Evolutionary conservation across 1,140 invertebrate species (phyloP).

Genomic region (Bradysia coprophila): DNA sequence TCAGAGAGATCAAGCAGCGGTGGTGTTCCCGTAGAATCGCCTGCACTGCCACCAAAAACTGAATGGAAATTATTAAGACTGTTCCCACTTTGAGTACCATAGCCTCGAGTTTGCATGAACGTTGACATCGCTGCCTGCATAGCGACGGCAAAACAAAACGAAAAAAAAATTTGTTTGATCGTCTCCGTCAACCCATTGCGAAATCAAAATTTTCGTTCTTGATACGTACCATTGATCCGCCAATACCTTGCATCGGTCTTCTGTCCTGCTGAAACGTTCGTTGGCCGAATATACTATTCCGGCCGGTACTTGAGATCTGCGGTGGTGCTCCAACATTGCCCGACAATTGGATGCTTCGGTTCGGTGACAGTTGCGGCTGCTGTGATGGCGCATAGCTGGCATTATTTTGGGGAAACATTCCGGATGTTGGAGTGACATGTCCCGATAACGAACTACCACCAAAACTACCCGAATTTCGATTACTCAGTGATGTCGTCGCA

Average conservation of each 20-base stretch:
- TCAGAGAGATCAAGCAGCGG: constrained; percentile 73
- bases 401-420: constrained; percentile 34
- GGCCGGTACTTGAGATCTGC: constrained; percentile 28
- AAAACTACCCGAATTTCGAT: constrained; percentile 31
- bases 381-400: constrained; percentile 28
- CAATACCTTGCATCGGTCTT: constrained; percentile 42
- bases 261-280: constrained; percentile 54
- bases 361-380: constrained; percentile 39
- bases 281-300: constrained; percentile 48
- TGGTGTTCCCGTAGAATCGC: constrained; percentile 50
- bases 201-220: no score
- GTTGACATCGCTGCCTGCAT: constrained; percentile 22
- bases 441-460: constrained; percentile 36
- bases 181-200: no score
- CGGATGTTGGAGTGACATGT: constrained; percentile 50
- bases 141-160: neutral
- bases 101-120: constrained; percentile 30
- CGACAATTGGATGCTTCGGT: constrained; percentile 25
- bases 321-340: constrained; percentile 29
- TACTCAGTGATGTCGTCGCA: constrained; percentile 42
- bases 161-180: neutral
- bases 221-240: constrained; percentile 22
- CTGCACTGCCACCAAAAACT: constrained; percentile 42
- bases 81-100: constrained; percentile 37
- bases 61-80: constrained; percentile 49